phyloP scores from a whole-genome alignment of 2,797 vertebrate genomes.

The Nannoperca australis region DNA sequence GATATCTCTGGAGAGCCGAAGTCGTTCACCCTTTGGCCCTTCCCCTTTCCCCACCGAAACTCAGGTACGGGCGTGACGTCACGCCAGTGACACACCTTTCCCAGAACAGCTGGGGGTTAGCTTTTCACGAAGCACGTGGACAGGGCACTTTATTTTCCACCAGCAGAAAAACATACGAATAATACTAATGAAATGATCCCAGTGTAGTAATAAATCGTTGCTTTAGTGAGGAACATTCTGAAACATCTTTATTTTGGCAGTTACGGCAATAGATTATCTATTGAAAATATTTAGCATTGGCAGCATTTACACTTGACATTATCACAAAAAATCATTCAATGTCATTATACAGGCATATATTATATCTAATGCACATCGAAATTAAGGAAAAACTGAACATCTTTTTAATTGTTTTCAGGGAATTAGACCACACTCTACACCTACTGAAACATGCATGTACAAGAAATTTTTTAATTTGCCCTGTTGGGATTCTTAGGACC shows the following conservation, averaged over 20 bases:
- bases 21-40: slow-evolving; percentile 38
- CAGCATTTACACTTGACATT: not conserved
- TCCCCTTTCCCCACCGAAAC: slow-evolving; percentile 81
- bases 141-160: not conserved
- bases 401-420: not conserved
- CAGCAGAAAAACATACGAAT: not conserved
- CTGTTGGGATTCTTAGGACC: not conserved
- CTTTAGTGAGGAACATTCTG: not conserved
- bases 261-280: too few species aligned
- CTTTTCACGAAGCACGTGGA: slow-evolving; percentile 20
- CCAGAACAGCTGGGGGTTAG: slow-evolving; percentile 20
- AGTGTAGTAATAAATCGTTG: not conserved
- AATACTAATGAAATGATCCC: not conserved
- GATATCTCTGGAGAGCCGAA: not conserved
- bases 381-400: not conserved
- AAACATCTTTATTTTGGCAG: not conserved
- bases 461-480: too few species aligned
- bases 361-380: too few species aligned
- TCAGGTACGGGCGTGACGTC: slow-evolving; percentile 86
- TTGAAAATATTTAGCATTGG: not conserved
- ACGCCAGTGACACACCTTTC: slow-evolving; percentile 79
- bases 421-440: not conserved
- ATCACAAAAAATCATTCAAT: too few species aligned
- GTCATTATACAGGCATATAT: too few species aligned
- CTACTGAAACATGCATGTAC: not conserved